Conservation (phyloP, 2,888 invertebrate species). For the Pheosia tremula region DNA sequence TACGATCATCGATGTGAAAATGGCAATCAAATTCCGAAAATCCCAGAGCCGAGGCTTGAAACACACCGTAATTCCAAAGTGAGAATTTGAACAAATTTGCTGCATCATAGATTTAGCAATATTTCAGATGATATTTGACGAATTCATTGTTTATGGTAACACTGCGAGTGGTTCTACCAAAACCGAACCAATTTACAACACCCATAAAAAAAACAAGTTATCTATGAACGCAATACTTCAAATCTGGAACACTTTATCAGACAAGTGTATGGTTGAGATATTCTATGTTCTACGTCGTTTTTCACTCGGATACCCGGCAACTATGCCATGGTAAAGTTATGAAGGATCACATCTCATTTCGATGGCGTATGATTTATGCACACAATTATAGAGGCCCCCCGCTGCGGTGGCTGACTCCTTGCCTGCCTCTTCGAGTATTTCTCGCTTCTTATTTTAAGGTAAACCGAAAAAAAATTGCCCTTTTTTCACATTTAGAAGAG, state of each 20-base stretch:
- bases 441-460: conserved; percentile 39
- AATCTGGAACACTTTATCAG: conserved; percentile 37
- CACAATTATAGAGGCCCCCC: conserved; percentile 68
- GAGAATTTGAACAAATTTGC: too few species aligned
- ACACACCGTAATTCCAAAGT: too few species aligned
- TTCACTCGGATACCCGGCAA: conserved; percentile 33
- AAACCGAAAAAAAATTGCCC: conserved; percentile 30
- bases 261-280: conserved; percentile 22
- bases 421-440: conserved; percentile 29
- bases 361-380: conserved; percentile 72
- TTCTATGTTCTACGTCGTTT: conserved; percentile 31
- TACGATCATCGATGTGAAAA: too few species aligned
- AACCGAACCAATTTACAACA: conserved; percentile 18
- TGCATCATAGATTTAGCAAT: too few species aligned
- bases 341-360: conserved; percentile 67
- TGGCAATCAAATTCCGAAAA: too few species aligned
- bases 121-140: too few species aligned
- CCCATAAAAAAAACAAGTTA: conserved; percentile 24
- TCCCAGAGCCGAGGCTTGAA: too few species aligned
- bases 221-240: conserved; percentile 14
- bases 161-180: background rate
- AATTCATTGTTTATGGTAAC: too few species aligned
- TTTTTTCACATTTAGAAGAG: conserved; percentile 24
- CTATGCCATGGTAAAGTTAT: conserved; percentile 50
- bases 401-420: conserved; percentile 44